Percentiles rank a stretch among this genome's conserved stretches.
These are phyloP conservation scores for Plestiodon gilberti DNA, from an alignment of 2,113 vertebrate genomes.

Conservation along the genomic window DNA sequence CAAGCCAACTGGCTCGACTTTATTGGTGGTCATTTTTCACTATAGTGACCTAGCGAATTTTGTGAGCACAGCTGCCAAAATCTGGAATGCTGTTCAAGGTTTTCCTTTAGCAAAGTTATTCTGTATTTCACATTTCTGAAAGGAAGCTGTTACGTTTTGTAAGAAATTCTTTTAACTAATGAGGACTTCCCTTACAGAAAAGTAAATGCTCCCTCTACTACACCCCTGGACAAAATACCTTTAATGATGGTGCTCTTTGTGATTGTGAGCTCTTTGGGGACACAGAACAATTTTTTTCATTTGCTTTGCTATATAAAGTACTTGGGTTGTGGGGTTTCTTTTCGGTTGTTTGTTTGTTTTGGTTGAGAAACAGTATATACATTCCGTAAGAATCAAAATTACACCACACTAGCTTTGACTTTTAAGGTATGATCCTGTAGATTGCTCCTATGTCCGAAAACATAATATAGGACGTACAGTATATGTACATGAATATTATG, in stretches of 20 bases:
- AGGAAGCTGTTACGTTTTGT: not conserved
- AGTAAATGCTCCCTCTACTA: not conserved
- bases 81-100: conserved; percentile 29
- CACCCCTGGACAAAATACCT: not conserved
- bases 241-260: not conserved
- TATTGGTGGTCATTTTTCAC: conserved; percentile 41
- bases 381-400: too few relatives aligned
- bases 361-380: not conserved
- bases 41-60: not conserved
- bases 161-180: not conserved
- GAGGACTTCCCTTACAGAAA: not conserved
- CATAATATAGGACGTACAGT: not conserved
- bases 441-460: not conserved
- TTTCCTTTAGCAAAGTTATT: conserved; percentile 44
- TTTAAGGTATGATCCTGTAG: not conserved
- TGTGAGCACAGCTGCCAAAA: conserved; percentile 49
- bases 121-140: conserved; percentile 18
- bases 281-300: too few relatives aligned
- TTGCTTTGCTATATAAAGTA: too few relatives aligned
- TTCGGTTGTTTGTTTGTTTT: too few relatives aligned
- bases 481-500: not conserved
- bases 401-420: not conserved
- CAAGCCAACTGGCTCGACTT: not conserved
- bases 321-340: too few relatives aligned
- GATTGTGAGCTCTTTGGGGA: not conserved